A percentile compares a stretch with the other conserved stretches of the same genome.
These are phyloP conservation scores for Platycercus adscitus DNA, from an alignment of 2,113 vertebrate genomes.

Conservation along the genomic window DNA sequence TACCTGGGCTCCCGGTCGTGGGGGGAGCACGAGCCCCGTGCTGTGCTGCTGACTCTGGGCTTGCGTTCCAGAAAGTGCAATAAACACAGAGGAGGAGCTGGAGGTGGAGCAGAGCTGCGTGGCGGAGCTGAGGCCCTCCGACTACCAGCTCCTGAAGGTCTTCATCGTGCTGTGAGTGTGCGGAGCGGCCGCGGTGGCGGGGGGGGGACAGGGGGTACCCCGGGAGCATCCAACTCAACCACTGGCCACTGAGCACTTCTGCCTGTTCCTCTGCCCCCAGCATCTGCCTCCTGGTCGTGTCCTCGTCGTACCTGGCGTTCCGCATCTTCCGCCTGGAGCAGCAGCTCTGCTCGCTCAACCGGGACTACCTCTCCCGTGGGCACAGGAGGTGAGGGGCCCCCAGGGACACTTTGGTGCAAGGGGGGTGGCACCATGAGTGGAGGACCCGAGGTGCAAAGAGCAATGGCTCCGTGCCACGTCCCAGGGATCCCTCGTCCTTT, in stretches of 20 bases:
- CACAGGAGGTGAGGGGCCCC: constrained; percentile 70
- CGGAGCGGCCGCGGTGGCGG: rapidly evolving
- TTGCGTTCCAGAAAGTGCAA: constrained; percentile 78
- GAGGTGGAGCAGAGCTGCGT: constrained; percentile 76
- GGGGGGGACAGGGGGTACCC: rapidly evolving
- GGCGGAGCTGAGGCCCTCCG: constrained; percentile 84
- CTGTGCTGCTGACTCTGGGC: rapidly evolving
- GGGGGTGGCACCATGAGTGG: rapidly evolving
- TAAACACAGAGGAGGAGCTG: constrained; percentile 82
- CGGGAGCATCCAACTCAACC: rapidly evolving
- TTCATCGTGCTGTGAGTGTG: constrained; percentile 91
- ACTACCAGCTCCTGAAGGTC: constrained; percentile 91
- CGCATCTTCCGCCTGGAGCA: constrained; percentile 93
- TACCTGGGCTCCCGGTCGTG: neutral
- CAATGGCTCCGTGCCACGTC: rapidly evolving
- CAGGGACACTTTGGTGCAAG: rapidly evolving
- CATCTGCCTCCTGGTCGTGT: constrained; percentile 88
- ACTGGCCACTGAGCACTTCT: rapidly evolving
- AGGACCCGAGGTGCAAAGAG: neutral
- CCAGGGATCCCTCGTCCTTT: neutral
- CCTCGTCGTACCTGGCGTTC: constrained; percentile 92
- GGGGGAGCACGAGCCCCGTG: neutral
- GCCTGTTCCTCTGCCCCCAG: constrained; percentile 32
- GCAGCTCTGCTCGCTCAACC: constrained; percentile 84
- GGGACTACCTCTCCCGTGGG: constrained; percentile 53